phyloP scores from a whole-genome alignment of 2,797 vertebrate genomes.

The Pitangus sulphuratus region DNA sequence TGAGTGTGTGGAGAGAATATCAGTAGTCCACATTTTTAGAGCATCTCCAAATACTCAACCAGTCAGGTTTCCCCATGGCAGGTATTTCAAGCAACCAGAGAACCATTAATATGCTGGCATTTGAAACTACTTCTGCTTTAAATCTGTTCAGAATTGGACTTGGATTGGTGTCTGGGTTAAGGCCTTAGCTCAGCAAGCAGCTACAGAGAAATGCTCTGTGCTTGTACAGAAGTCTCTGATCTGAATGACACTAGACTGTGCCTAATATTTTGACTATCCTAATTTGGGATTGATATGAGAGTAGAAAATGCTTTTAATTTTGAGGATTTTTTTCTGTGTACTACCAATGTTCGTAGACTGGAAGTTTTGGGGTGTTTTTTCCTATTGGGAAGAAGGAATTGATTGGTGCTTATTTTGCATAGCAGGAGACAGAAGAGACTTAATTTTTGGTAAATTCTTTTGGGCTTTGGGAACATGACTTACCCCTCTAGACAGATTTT shows the following conservation, averaged over 20 bases:
- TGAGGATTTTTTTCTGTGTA: not conserved
- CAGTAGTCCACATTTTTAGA: not conserved
- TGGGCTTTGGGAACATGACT: not conserved
- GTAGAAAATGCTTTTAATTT: not conserved
- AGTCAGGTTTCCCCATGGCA: not conserved
- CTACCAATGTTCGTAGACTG: not conserved
- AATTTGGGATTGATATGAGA: not conserved
- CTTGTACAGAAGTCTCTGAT: not conserved
- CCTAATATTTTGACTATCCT: not conserved
- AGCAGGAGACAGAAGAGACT: not conserved
- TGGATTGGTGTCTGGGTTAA: not conserved
- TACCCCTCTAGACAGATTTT: not conserved
- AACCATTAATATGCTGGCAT: not conserved
- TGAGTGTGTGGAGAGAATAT: not conserved
- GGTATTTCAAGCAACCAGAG: not conserved
- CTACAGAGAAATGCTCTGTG: not conserved
- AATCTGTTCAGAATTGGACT: not conserved
- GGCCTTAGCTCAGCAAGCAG: not conserved
- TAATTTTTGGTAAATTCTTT: not conserved
- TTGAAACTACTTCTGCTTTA: not conserved
- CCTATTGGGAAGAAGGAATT: not conserved
- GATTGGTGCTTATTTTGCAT: not conserved
- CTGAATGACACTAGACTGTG: not conserved
- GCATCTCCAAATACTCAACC: not conserved
- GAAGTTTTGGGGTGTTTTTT: not conserved